Conservation (phyloP, 2,113 vertebrate species). For the Labeo catla region DNA sequence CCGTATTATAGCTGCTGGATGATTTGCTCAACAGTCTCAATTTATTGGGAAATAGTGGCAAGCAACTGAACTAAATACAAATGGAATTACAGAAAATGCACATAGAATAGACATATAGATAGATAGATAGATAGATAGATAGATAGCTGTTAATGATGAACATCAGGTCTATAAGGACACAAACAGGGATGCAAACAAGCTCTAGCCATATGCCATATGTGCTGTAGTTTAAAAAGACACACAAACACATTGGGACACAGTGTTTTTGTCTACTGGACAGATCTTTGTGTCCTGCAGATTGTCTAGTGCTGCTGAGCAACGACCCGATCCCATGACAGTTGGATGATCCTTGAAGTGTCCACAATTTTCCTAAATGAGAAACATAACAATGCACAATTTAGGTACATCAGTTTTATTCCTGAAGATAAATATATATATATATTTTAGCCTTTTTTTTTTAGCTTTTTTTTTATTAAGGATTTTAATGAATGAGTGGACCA, state of each 20-base stretch:
- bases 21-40: not conserved
- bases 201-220: not conserved
- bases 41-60: not conserved
- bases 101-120: not conserved
- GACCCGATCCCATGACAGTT: not conserved
- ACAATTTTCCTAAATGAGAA: not conserved
- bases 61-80: not conserved
- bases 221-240: not conserved
- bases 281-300: not conserved
- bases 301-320: not conserved
- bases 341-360: not conserved
- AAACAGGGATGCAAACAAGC: not conserved
- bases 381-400: not conserved
- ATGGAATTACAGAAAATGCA: too few relatives aligned
- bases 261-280: not conserved
- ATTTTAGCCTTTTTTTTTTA: too few relatives aligned
- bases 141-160: too few relatives aligned
- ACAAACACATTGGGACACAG: not conserved
- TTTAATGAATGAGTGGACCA: too few relatives aligned
- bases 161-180: too few relatives aligned
- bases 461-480: too few relatives aligned
- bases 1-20: not conserved
- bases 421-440: too few relatives aligned
- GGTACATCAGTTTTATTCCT: not conserved
- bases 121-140: not conserved